Percentiles rank a stretch among this genome's conserved stretches.
Conservation (phyloP, 2,797 vertebrate species). For the Tadarida brasiliensis region DNA sequence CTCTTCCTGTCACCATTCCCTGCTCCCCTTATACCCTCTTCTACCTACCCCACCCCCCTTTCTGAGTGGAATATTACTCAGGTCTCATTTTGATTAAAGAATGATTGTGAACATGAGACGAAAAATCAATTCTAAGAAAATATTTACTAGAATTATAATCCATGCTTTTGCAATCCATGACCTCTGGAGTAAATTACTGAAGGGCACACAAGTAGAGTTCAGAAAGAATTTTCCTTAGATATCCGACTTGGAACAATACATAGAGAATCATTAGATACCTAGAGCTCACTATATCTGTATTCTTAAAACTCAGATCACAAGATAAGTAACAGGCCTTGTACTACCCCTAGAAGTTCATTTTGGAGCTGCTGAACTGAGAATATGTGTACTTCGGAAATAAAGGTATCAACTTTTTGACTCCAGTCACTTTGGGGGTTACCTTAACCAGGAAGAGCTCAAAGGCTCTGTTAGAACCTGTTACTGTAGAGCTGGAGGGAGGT, state of each 20-base stretch:
- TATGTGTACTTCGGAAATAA: neutral
- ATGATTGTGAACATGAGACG: neutral
- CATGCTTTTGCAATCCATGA: slow-evolving; percentile 26
- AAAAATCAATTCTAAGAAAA: slow-evolving; percentile 49
- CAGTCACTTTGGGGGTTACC: neutral
- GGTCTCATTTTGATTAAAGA: slow-evolving; percentile 59
- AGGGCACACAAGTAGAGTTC: neutral
- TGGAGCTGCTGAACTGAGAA: neutral
- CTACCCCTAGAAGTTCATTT: neutral
- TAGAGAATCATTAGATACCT: neutral
- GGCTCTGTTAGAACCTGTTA: neutral
- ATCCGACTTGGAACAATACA: neutral
- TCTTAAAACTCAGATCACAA: neutral
- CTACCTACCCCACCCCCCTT: neutral
- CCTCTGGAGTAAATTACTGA: slow-evolving; percentile 60
- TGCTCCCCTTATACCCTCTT: neutral
- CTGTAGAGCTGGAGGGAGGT: neutral
- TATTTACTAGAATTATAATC: slow-evolving; percentile 58
- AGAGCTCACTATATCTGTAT: neutral
- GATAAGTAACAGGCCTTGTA: neutral
- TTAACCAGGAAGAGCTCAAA: neutral
- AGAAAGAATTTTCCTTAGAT: slow-evolving; percentile 56
- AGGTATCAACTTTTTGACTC: neutral
- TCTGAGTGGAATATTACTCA: neutral
- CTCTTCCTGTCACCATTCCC: neutral